A percentile compares a stretch with the other conserved stretches of the same genome.
These are phyloP conservation scores for Embidobia sp. DNA, from an alignment of 2,888 invertebrate genomes.

Conservation along the genomic window DNA sequence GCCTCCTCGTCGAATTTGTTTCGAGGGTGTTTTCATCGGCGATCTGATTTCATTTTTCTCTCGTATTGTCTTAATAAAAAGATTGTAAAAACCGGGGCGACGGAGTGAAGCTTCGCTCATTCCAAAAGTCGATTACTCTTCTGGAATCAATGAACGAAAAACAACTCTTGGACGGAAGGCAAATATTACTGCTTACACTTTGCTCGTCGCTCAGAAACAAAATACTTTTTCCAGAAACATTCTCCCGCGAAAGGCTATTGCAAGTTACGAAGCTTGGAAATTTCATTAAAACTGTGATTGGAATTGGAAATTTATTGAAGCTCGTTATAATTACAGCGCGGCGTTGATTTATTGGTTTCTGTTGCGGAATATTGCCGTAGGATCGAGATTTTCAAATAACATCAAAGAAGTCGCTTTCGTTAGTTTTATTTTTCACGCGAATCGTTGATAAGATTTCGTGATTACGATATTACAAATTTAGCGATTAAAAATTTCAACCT, in stretches of 20 bases:
- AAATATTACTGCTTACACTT: slow-evolving; percentile 44
- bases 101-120: slow-evolving; percentile 4
- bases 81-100: slow-evolving; percentile 6
- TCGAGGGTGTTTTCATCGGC: slow-evolving; percentile 60
- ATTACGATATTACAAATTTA: too few species aligned
- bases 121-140: slow-evolving; percentile 31
- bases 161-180: slow-evolving; percentile 9
- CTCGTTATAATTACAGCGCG: slow-evolving; percentile 27
- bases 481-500: too few species aligned
- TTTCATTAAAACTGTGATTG: slow-evolving; percentile 49
- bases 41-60: slow-evolving; percentile 68
- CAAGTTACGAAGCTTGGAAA: slow-evolving; percentile 21
- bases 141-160: slow-evolving; percentile 26
- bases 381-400: too few species aligned
- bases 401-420: too few species aligned
- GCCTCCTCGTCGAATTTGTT: slow-evolving; percentile 59
- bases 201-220: slow-evolving; percentile 15
- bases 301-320: slow-evolving; percentile 31
- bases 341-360: slow-evolving; percentile 20
- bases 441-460: too few species aligned
- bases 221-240: slow-evolving; percentile 34
- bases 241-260: slow-evolving; percentile 6
- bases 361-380: slow-evolving; percentile 2
- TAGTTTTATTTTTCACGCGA: too few species aligned
- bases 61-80: slow-evolving; percentile 51